phyloP scores from a whole-genome alignment of 2,797 vertebrate genomes.

The Clarias fuscus region DNA sequence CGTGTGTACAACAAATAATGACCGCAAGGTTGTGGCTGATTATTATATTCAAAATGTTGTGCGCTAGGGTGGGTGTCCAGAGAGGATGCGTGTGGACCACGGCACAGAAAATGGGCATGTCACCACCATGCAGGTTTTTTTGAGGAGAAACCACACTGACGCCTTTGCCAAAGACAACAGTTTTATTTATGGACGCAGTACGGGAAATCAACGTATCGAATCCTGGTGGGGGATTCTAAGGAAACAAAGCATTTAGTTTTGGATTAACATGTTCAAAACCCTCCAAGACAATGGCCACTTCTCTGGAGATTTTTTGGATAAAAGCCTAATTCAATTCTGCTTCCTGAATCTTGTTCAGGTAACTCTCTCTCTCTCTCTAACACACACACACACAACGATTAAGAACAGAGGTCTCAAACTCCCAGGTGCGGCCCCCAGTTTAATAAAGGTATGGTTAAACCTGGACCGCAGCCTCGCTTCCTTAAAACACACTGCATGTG shows the following conservation, averaged over 20 bases:
- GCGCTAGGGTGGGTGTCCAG: neutral
- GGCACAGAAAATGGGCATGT: conserved; percentile 18
- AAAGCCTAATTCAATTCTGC: conserved; percentile 32
- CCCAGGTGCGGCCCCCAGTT: too few relatives aligned
- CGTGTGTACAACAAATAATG: neutral
- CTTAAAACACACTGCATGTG: too few relatives aligned
- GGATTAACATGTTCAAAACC: conserved; percentile 30
- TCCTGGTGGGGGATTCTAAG: conserved; percentile 35
- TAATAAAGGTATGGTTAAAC: too few relatives aligned
- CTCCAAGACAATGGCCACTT: conserved; percentile 20
- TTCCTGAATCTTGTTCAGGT: conserved; percentile 20
- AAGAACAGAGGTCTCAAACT: too few relatives aligned
- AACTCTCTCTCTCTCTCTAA: too few relatives aligned
- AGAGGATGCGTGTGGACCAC: too few relatives aligned
- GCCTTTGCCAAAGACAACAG: conserved; percentile 26
- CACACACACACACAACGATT: too few relatives aligned
- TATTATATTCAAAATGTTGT: neutral
- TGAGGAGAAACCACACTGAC: conserved; percentile 41
- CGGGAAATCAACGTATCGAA: conserved; percentile 37
- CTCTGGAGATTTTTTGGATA: conserved; percentile 26
- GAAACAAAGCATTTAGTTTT: conserved; percentile 29
- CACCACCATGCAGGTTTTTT: conserved; percentile 30
- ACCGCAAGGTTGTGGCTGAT: neutral
- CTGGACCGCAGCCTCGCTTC: too few relatives aligned
- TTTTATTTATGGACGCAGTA: conserved; percentile 46